Base-by-base conservation (phyloP, 2,113 vertebrate species). In the Labrus mixtus region DNA sequence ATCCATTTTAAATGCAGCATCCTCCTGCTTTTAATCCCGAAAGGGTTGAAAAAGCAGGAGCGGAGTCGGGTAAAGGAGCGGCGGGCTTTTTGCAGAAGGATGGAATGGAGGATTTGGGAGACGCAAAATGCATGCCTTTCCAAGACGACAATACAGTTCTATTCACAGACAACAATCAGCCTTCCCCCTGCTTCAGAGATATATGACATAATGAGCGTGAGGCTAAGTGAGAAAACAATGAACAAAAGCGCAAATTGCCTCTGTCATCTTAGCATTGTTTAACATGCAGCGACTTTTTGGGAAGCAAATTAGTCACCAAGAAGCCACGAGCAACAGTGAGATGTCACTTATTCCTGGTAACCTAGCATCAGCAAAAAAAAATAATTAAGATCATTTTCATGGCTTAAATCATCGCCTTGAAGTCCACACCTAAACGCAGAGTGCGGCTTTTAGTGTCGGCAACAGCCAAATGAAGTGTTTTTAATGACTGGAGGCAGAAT, bases 401-500 rank as follows among this genome's bases (percentile, higher is more conserved):
- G 51, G 2, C 39, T 54, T 51, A 45, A 76, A 77, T 73, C 58
- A 61, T 58, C 65, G 65, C 57, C 51, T 71, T 62, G 67, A n/a
- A 17, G 41, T 71, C 12, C 68, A 60, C 36, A 63, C 59, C 36
- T 46, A 12, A 82, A 82, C 29, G 22, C 54, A 13, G 66, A 25
- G 4, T 70, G 66, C 19, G 66, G 71, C n/a, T 76, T 77, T 53
- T 39, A 39, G 58, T 73, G 46, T 46, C 68, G 70, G 46, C 65
- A 22, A 22, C 54, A 58, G 29, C 22, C 76, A 82, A 76, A 84
- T 79, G 37, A 87, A 78, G 75, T 79, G 77, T 56, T 87, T 84
- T 85, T 84, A 83, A 90, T 84, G 86, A 87, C 81, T 76, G 68
- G 57, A 78, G 59, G 61, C 61, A 68, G 87, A 80, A 90, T 90